Evolutionary conservation across 2,888 invertebrate species (phyloP).

Genomic region (Heliconius ethilla): DNA sequence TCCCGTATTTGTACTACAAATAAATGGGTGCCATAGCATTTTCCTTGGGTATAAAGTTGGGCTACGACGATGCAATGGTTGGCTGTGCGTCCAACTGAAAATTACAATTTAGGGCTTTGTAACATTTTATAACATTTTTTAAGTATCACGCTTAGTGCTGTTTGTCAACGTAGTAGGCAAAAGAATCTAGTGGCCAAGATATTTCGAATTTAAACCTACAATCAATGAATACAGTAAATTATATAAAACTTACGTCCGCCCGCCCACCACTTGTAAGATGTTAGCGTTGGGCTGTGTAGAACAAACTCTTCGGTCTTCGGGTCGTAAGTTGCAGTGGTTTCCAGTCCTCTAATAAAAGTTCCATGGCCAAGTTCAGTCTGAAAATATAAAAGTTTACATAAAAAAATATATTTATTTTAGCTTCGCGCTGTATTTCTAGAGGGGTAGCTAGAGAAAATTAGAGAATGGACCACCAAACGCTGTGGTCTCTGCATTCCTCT

Average conservation of each 20-base stretch:
- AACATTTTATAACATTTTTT: too few relatives aligned
- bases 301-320: constrained; percentile 91
- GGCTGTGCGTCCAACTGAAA: constrained; percentile 93
- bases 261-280: constrained; percentile 98
- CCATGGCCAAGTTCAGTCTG: constrained; percentile 98
- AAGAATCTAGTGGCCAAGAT: too few relatives aligned
- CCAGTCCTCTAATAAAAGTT: constrained; percentile 94
- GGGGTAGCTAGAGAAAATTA: too few relatives aligned
- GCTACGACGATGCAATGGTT: constrained; percentile 96
- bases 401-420: too few relatives aligned
- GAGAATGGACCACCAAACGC: too few relatives aligned
- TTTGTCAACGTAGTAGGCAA: too few relatives aligned
- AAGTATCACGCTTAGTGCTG: too few relatives aligned
- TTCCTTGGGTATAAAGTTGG: constrained; percentile 90
- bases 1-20: constrained; percentile 96
- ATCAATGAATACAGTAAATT: neutral
- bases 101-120: neutral
- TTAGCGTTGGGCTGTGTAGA: constrained; percentile 91
- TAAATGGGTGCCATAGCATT: constrained; percentile 93
- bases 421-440: too few relatives aligned
- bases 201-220: neutral
- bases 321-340: constrained; percentile 97
- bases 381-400: constrained; percentile 33
- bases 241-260: constrained; percentile 88
- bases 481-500: too few relatives aligned